Evolutionary conservation across 1,140 invertebrate genomes (phyloP), one percentile per base, ranked within the genome.

Genomic region (Helicoverpa armigera): DNA sequence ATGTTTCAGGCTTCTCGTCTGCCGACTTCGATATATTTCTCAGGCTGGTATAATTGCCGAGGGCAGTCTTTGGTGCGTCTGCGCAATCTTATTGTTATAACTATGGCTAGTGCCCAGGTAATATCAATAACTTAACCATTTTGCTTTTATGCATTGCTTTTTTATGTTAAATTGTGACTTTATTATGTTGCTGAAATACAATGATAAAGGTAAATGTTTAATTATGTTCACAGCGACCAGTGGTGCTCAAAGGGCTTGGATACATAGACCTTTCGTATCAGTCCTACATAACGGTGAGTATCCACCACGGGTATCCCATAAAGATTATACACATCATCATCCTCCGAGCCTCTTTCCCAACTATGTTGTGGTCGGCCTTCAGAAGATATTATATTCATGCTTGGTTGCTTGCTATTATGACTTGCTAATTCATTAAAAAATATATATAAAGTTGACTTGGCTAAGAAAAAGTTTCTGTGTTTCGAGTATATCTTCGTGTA

Each of bases 11-110:
- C 88, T 3, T 81, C 85, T 9, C 50, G 63, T 4, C 48, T 89
- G 43, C 48, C 83, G 0, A 86, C 86, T 0, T 82, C 86, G 12
- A 87, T 89, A 67, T 89, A 83, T 70, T 69, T 77, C 11, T 88
- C 88, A 1, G 88, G 88, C 0, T 88, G 88, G 88, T 80, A 89
- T 16, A 79, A 88, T 67, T 87, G 86, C 51, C 50, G 50, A 0
- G 76, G 82, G 2, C 7, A 31, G 14, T 53, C 70, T 1, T 81
- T 83, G 10, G 63, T 58, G 2, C 76, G 83, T 2, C 56, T 87
- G 11, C 76, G 88, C 18, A 85, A 82, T 16, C 81, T 88, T 7
- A 16, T 89, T 0, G 63, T 74, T 0, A 58, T 87, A 29, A 65
- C 88, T 1, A 86, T 85, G 82, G 18, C 35, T 11, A 56, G 69